A percentile compares a stretch with the other conserved stretches of the same genome.
These are phyloP conservation scores for Siniperca knerii DNA, from an alignment of 2,113 vertebrate genomes.

Conservation along the genomic window DNA sequence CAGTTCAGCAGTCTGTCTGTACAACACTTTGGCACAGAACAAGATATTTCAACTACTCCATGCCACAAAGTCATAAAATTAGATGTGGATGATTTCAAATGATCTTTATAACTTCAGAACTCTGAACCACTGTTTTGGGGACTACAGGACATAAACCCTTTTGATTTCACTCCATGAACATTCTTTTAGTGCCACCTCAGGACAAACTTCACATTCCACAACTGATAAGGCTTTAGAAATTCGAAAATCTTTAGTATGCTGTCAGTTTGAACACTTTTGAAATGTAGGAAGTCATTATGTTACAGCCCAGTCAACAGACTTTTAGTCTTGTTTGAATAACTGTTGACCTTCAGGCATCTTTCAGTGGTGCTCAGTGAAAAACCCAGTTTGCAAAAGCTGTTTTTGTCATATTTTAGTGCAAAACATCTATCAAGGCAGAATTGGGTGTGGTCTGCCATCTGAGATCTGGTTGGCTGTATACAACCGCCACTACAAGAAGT, in stretches of 20 bases:
- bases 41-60: background rate
- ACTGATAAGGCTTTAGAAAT: background rate
- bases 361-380: background rate
- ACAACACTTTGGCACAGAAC: background rate
- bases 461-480: constrained; percentile 3
- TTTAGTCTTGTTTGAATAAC: background rate
- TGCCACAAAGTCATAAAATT: background rate
- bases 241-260: background rate
- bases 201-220: background rate
- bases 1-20: too few relatives aligned
- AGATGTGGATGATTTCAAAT: background rate
- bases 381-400: background rate
- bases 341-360: background rate
- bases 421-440: background rate
- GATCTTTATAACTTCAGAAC: background rate
- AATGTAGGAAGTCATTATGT: background rate
- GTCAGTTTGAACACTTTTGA: background rate
- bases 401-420: constrained; percentile 3
- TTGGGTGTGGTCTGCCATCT: background rate
- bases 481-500: constrained; percentile 46
- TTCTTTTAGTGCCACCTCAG: background rate
- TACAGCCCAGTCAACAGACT: background rate
- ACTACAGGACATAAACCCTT: background rate
- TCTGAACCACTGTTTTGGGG: background rate
- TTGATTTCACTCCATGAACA: background rate